A percentile compares a stretch with the other conserved stretches of the same genome.
Evolutionary conservation across 2,888 invertebrate species (phyloP).

Genomic region (Dynastes maya): DNA sequence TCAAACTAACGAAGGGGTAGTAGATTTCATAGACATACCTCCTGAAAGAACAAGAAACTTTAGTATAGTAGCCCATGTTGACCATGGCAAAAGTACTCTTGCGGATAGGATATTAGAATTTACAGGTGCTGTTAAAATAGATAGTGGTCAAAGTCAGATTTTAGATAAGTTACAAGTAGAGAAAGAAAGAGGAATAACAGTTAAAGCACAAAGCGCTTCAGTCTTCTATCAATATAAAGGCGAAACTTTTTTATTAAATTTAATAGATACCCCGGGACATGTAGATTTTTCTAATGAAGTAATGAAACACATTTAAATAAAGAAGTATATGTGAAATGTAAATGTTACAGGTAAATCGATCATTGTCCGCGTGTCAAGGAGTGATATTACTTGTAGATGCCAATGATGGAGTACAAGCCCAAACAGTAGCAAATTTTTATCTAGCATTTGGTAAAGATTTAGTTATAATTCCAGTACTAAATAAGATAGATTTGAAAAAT

Average conservation of each 20-base stretch:
- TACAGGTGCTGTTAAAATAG: slow-evolving; percentile 85
- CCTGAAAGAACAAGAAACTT: slow-evolving; percentile 87
- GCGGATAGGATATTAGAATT: slow-evolving; percentile 96
- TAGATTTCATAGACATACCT: slow-evolving; percentile 62
- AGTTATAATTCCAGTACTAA: slow-evolving; percentile 91
- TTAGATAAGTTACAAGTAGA: slow-evolving; percentile 90
- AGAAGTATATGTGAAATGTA: not conserved
- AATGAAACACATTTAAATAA: slow-evolving; percentile 41
- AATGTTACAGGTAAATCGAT: slow-evolving; percentile 80
- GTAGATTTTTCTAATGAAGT: slow-evolving; percentile 98
- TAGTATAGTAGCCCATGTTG: slow-evolving; percentile 99
- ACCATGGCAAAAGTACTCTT: slow-evolving; percentile 98
- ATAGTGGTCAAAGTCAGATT: slow-evolving; percentile 80
- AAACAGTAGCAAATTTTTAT: slow-evolving; percentile 97
- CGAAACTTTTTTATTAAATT: slow-evolving; percentile 87
- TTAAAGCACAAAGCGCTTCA: slow-evolving; percentile 97
- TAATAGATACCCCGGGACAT: slow-evolving; percentile 99
- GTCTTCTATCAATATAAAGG: slow-evolving; percentile 83
- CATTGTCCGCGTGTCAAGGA: slow-evolving; percentile 94
- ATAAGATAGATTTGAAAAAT: slow-evolving; percentile 96
- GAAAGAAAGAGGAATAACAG: slow-evolving; percentile 96
- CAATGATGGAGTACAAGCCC: slow-evolving; percentile 96
- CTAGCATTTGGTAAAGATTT: slow-evolving; percentile 89
- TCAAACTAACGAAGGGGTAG: not conserved
- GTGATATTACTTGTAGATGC: slow-evolving; percentile 96